A percentile compares a stretch with the other conserved stretches of the same genome.
phyloP scores from a whole-genome alignment of 2,113 vertebrate species.

The Oenanthe melanoleuca region DNA sequence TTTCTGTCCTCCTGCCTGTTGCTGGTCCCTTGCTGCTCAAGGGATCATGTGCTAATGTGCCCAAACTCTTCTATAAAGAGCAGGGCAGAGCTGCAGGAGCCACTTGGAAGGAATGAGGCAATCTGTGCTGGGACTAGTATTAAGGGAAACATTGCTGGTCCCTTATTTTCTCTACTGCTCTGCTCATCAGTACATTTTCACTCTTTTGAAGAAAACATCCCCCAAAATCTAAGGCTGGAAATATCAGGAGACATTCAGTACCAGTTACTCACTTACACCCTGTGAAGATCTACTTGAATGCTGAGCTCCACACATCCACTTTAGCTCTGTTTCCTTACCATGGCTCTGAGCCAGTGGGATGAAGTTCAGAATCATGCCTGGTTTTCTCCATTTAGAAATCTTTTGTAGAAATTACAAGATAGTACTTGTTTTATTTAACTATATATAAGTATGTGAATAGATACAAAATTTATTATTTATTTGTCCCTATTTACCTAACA shows the following conservation, averaged over 20 bases:
- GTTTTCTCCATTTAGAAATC: neutral
- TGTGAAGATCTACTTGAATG: neutral
- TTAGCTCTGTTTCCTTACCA: neutral
- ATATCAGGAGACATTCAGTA: neutral
- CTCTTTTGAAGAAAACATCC: neutral
- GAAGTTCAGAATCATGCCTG: neutral
- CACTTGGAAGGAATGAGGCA: neutral
- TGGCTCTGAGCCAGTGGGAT: neutral
- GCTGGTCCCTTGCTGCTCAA: neutral
- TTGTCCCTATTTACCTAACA: neutral
- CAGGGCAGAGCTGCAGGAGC: neutral
- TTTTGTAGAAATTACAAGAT: neutral
- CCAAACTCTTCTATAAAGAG: neutral
- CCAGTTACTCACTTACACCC: neutral
- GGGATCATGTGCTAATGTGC: neutral
- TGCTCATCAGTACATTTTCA: neutral
- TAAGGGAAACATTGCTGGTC: neutral
- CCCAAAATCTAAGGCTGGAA: neutral
- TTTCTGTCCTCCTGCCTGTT: neutral
- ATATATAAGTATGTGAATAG: neutral
- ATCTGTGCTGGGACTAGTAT: neutral
- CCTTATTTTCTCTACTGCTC: neutral
- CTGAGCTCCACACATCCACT: neutral
- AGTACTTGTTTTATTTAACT: neutral
- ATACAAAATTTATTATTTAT: neutral